phyloP scores from a whole-genome alignment of 2,113 vertebrate genomes.

The Poicephalus gulielmi region DNA sequence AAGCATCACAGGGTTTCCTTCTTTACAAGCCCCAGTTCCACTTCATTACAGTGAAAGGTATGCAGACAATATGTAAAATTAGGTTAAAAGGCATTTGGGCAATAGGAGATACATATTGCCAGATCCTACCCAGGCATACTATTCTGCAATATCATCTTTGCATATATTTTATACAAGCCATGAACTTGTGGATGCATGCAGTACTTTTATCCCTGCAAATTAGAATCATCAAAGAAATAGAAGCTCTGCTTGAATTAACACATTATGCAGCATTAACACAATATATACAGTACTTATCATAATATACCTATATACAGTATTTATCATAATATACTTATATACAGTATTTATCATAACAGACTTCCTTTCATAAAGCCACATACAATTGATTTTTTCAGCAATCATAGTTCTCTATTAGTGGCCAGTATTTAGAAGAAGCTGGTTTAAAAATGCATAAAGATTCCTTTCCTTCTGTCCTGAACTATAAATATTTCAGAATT shows the following conservation, averaged over 20 bases:
- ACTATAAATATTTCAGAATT: background rate
- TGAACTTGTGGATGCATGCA: background rate
- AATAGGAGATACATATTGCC: background rate
- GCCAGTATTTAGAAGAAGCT: background rate
- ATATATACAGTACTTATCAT: background rate
- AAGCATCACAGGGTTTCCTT: background rate
- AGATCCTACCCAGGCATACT: background rate
- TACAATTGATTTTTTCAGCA: background rate
- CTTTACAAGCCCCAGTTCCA: background rate
- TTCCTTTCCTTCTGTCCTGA: background rate
- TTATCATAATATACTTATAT: background rate
- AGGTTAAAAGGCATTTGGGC: background rate
- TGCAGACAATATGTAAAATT: background rate
- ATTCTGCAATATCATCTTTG: background rate
- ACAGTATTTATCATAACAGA: background rate
- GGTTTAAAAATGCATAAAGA: background rate
- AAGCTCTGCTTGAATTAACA: no score
- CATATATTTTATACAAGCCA: background rate
- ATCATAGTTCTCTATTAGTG: background rate
- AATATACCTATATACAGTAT: background rate
- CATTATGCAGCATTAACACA: background rate
- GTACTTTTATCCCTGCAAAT: background rate
- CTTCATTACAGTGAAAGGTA: background rate
- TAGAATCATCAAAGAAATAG: background rate
- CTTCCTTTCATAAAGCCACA: background rate